Conservation (phyloP, 30 jellyfish, hydroid and myxozoan genomes). For the Hydra vulgaris region DNA sequence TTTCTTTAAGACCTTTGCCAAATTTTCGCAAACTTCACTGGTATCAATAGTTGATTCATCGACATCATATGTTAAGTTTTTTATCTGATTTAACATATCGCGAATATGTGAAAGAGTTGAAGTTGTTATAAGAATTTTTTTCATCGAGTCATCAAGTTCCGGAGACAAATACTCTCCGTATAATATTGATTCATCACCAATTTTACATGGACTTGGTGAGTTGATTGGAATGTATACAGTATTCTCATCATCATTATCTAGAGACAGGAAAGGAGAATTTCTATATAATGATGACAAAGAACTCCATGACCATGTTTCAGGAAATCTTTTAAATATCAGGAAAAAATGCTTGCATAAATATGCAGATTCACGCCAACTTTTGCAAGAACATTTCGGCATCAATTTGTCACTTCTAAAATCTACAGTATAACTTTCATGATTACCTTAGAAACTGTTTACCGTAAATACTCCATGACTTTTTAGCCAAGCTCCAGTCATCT, state of each 20-base stretch:
- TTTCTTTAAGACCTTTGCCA: background rate
- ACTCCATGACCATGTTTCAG: background rate
- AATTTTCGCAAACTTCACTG: background rate
- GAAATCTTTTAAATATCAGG: background rate
- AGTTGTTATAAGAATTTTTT: background rate
- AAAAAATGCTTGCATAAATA: too few species aligned
- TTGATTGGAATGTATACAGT: background rate
- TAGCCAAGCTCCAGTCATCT: too few species aligned
- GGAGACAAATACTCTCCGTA: background rate
- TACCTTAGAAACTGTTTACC: background rate
- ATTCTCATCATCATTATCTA: background rate
- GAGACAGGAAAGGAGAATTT: background rate
- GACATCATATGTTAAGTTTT: conserved; percentile 8
- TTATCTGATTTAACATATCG: background rate
- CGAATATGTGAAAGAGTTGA: background rate
- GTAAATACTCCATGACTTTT: too few species aligned
- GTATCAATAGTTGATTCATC: conserved; percentile 1
- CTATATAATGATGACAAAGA: background rate
- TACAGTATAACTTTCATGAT: background rate
- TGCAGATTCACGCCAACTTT: background rate
- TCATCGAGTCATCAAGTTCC: background rate
- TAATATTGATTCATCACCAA: background rate
- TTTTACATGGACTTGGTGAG: background rate
- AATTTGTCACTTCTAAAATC: background rate
- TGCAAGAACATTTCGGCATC: background rate